A percentile compares a stretch with the other conserved stretches of the same genome.
Conservation (phyloP, 2,113 vertebrate species). For the Rhinolophus sinicus region DNA sequence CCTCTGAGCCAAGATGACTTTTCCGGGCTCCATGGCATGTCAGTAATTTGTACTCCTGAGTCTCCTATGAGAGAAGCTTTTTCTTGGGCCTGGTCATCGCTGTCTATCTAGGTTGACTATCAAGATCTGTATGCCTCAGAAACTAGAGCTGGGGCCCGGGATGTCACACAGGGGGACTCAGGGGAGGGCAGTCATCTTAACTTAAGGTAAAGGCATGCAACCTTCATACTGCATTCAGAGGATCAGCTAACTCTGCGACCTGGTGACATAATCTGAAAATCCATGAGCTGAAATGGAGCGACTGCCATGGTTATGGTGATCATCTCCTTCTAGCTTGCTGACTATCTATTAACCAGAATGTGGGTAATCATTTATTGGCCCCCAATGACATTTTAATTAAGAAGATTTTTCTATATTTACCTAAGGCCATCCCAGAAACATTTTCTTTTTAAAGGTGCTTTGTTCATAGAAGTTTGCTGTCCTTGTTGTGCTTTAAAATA, state of each 20-base stretch:
- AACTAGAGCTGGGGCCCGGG: background rate
- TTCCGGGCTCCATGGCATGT: background rate
- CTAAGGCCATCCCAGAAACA: background rate
- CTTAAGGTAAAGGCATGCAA: background rate
- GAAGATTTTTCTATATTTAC: conserved; percentile 7
- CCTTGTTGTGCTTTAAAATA: conserved; percentile 6
- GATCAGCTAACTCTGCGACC: background rate
- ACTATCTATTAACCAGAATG: background rate
- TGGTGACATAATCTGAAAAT: background rate
- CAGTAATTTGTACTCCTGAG: background rate
- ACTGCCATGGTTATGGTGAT: background rate
- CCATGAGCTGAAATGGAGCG: background rate
- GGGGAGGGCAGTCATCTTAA: background rate
- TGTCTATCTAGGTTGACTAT: background rate
- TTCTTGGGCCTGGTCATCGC: background rate
- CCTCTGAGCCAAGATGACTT: background rate
- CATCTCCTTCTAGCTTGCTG: background rate
- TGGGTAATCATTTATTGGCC: background rate
- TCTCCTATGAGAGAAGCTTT: background rate
- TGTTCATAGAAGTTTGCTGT: background rate
- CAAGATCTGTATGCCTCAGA: background rate
- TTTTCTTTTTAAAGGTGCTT: background rate
- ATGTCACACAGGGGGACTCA: background rate
- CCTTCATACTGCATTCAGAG: background rate
- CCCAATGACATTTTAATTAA: background rate